Conservation (phyloP, 1,140 invertebrate genomes). For the Akabosia matsudoensis region DNA sequence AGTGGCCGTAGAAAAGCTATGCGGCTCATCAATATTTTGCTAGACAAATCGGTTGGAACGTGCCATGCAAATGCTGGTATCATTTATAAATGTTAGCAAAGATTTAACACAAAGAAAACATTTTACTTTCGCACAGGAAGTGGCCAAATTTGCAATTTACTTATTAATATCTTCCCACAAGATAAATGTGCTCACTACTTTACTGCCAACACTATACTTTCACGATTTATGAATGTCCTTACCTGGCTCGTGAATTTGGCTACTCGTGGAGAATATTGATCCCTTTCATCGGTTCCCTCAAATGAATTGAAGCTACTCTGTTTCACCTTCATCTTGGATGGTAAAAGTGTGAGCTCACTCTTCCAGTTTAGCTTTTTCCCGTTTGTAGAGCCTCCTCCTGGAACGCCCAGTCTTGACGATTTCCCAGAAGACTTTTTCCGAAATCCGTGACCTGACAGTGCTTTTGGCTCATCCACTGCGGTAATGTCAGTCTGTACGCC, state of each 20-base stretch:
- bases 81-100: too few relatives aligned
- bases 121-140: too few relatives aligned
- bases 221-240: background rate
- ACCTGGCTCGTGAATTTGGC: slow-evolving; percentile 47
- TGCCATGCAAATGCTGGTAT: too few relatives aligned
- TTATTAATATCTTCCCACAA: too few relatives aligned
- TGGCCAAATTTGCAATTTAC: too few relatives aligned
- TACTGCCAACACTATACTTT: background rate
- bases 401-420: slow-evolving; percentile 8
- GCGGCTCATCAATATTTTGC: too few relatives aligned
- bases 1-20: too few relatives aligned
- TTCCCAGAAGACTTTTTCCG: background rate
- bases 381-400: background rate
- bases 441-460: background rate
- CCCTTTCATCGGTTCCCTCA: slow-evolving; percentile 30
- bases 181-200: too few relatives aligned
- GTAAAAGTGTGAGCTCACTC: slow-evolving; percentile 44
- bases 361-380: slow-evolving; percentile 46
- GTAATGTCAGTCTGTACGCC: slow-evolving; percentile 45
- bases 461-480: slow-evolving; percentile 32
- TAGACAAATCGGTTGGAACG: too few relatives aligned
- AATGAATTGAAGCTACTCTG: slow-evolving; percentile 23
- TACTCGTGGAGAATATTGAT: slow-evolving; percentile 43
- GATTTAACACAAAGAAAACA: too few relatives aligned
- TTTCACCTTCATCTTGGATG: slow-evolving; percentile 43